phyloP scores from a whole-genome alignment of 2,113 vertebrate species.

The Marmota monax region DNA sequence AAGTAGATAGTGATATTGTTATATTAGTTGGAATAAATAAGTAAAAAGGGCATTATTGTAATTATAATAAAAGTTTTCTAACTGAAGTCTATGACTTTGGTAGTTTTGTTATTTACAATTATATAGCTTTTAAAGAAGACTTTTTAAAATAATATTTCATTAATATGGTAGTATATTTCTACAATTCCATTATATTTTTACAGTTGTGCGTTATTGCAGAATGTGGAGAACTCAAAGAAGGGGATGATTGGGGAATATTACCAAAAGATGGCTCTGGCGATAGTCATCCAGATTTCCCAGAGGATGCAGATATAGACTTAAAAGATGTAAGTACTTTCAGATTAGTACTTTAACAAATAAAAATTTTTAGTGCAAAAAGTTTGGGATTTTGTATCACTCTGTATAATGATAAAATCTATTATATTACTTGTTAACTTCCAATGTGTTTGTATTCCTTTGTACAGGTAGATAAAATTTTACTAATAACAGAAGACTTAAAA shows the following conservation, averaged over 20 bases:
- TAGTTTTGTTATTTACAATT: not conserved
- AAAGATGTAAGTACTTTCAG: slow-evolving; percentile 91
- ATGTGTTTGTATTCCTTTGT: slow-evolving; percentile 74
- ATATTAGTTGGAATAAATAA: not conserved
- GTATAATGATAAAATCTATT: not conserved
- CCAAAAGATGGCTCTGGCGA: slow-evolving; percentile 93
- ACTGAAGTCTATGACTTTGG: not conserved
- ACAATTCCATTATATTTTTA: slow-evolving; percentile 57
- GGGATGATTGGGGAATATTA: slow-evolving; percentile 91
- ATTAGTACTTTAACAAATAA: not conserved
- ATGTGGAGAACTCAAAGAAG: slow-evolving; percentile 94
- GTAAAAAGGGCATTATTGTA: not conserved
- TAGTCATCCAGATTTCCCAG: slow-evolving; percentile 94
- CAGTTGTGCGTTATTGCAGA: slow-evolving; percentile 94
- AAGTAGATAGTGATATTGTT: not conserved
- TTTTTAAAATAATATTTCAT: not conserved
- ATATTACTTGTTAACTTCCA: not conserved
- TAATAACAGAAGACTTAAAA: slow-evolving; percentile 95
- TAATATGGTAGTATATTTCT: slow-evolving; percentile 1
- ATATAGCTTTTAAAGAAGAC: not conserved
- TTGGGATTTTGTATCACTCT: not conserved
- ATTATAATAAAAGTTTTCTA: not conserved
- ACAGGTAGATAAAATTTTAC: slow-evolving; percentile 93
- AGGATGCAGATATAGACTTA: slow-evolving; percentile 94
- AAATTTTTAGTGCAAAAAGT: not conserved